A percentile compares a stretch with the other conserved stretches of the same genome.
Evolutionary conservation across 2,888 invertebrate genomes (phyloP).

Genomic region (Iselma pallidipennis): DNA sequence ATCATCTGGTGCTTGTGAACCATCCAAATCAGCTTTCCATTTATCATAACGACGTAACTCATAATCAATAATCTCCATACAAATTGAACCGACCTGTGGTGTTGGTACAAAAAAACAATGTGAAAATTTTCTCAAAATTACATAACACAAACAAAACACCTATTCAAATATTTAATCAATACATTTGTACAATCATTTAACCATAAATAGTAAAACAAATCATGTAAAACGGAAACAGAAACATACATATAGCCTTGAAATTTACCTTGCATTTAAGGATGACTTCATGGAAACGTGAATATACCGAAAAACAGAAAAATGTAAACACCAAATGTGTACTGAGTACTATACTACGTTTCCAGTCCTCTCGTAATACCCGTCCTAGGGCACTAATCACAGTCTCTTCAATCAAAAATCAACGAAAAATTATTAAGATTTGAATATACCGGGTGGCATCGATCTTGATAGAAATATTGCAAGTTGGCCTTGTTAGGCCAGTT

Average conservation of each 20-base stretch:
- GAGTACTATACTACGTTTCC: slow-evolving; percentile 94
- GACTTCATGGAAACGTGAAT: slow-evolving; percentile 91
- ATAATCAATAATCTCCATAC: slow-evolving; percentile 95
- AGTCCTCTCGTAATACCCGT: slow-evolving; percentile 94
- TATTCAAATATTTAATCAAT: slow-evolving; percentile 15
- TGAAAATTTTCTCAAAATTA: neutral
- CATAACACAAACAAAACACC: slow-evolving; percentile 1
- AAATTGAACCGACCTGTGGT: slow-evolving; percentile 95
- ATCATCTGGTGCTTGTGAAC: slow-evolving; percentile 56
- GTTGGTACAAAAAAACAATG: neutral
- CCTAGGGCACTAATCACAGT: slow-evolving; percentile 94
- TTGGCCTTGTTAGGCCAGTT: too few species aligned
- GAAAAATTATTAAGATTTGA: slow-evolving; percentile 2
- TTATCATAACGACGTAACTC: slow-evolving; percentile 92
- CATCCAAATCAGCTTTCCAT: slow-evolving; percentile 79
- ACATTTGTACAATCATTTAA: slow-evolving; percentile 9
- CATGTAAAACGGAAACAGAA: slow-evolving; percentile 5
- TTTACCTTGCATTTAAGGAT: slow-evolving; percentile 91
- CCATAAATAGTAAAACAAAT: neutral
- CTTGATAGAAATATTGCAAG: too few species aligned
- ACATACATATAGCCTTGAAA: slow-evolving; percentile 10
- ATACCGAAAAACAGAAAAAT: slow-evolving; percentile 97
- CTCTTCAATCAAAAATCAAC: slow-evolving; percentile 61
- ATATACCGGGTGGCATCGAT: too few species aligned
- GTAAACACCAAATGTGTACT: slow-evolving; percentile 96